Evolutionary conservation across 1,140 invertebrate genomes (phyloP).

Genomic region (Zaprionus kolodkinae): DNA sequence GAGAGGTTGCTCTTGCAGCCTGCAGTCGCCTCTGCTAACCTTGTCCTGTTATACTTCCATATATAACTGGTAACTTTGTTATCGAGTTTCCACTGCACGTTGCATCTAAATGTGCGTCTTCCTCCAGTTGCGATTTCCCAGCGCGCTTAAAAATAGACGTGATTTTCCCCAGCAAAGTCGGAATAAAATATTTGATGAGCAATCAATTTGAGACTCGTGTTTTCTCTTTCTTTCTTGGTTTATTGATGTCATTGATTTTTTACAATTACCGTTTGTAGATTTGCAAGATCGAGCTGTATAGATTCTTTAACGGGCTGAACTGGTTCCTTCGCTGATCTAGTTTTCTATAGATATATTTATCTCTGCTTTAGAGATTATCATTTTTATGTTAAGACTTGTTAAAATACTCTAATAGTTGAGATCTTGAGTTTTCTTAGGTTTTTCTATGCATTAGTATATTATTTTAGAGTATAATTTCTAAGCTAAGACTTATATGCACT

Average conservation of each 20-base stretch:
- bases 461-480: too few relatives aligned
- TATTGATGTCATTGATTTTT: slow-evolving; percentile 4
- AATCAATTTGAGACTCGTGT: background rate
- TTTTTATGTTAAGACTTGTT: too few relatives aligned
- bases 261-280: background rate
- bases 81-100: slow-evolving; percentile 31
- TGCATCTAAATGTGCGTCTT: background rate
- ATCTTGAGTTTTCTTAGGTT: too few relatives aligned
- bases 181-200: background rate
- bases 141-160: background rate
- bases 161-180: background rate
- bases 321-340: background rate
- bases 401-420: too few relatives aligned
- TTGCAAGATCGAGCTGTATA: background rate
- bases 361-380: too few relatives aligned
- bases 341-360: too few relatives aligned
- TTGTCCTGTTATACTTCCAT: slow-evolving; percentile 39
- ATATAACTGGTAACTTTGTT: slow-evolving; percentile 43
- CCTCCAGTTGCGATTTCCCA: background rate
- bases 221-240: background rate
- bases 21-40: slow-evolving; percentile 59
- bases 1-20: slow-evolving; percentile 37
- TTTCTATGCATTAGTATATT: too few relatives aligned
- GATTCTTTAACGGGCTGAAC: background rate
- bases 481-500: too few relatives aligned